Evolutionary conservation across 2,888 invertebrate genomes (phyloP), one percentile per base, ranked within the genome.

Genomic region (Nineta flava): DNA sequence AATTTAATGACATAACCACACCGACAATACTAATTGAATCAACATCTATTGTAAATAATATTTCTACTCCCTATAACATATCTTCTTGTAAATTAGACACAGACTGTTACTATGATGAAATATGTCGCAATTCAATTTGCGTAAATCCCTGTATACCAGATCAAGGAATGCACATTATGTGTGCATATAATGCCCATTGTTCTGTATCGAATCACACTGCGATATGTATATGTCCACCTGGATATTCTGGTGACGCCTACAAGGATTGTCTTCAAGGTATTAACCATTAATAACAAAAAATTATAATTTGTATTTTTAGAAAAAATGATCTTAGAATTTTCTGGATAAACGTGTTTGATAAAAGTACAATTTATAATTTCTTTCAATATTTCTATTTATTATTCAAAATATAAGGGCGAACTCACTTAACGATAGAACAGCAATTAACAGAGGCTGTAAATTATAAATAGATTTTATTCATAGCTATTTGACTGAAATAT

Each of bases 191-290:
- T 62, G 72, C 75, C 62, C 67, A 72, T 61, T 81, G 80, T 72
- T 71, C 68, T 63, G 75, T 77, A 61, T 65, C 71, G 65, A 71
- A 79, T 65, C 80, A 79, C 65, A 71, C 70, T 55, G 75, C 76
- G 59, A 68, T 73, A 60, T 81, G 81, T 69, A 67, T 71, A 62
- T 83, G 82, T 64, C 72, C 70, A 55, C 65, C 63, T 53, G 71
- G 70, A 59, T 67, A 65, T 60, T 66, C 67, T 55, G 73, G 73
- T 57, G 69, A 71, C 64, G 68, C 75, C 61, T 71, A 69, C 62
- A 68, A 68, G 71, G 69, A 72, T 66, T 80, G 79, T 67, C 66
- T 65, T 60, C 72, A 73, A 79, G 79, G 79, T 79, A 80, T 76
- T 45, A 49, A 17, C n/a, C 31, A 56, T 47, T 53, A 32, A 21